Evolutionary conservation across 2,888 invertebrate species (phyloP).

Genomic region (Arge pagana): DNA sequence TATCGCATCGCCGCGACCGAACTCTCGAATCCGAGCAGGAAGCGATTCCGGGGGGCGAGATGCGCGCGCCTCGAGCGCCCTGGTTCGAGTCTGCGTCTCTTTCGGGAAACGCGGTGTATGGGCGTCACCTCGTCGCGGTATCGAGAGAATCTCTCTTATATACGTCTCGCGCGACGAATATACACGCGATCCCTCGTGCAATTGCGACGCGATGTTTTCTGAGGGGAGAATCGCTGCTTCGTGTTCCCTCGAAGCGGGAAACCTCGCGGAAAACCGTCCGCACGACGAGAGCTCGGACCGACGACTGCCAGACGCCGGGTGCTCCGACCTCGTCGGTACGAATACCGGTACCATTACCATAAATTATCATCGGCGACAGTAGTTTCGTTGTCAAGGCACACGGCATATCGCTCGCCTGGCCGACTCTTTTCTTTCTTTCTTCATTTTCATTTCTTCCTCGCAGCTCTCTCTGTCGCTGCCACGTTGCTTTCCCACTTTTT

Average conservation of each 20-base stretch:
- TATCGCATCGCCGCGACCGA: constrained; percentile 8
- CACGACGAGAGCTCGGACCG: constrained; percentile 39
- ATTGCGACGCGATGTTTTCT: too few relatives aligned
- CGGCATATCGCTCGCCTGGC: too few relatives aligned
- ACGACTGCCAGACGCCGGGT: constrained; percentile 49
- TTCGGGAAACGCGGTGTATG: constrained; percentile 36
- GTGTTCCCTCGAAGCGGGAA: constrained; percentile 31
- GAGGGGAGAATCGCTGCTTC: too few relatives aligned
- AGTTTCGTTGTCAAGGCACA: constrained; percentile 21
- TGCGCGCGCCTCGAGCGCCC: constrained; percentile 33
- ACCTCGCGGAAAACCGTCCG: constrained; percentile 22
- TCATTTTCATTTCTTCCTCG: too few relatives aligned
- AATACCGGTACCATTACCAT: constrained; percentile 58
- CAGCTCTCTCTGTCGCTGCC: too few relatives aligned
- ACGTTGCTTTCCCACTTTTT: too few relatives aligned
- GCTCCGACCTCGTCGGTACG: constrained; percentile 43
- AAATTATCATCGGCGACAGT: constrained; percentile 69
- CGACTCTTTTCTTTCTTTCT: too few relatives aligned
- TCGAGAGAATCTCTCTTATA: constrained; percentile 45
- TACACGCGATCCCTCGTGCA: too few relatives aligned
- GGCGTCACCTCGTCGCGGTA: constrained; percentile 51
- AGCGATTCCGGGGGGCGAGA: constrained; percentile 26
- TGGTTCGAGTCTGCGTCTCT: constrained; percentile 44
- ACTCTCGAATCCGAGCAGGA: constrained; percentile 30
- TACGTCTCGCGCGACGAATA: constrained; percentile 31